Percentiles rank a stretch among this genome's conserved stretches.
Evolutionary conservation across 2,888 invertebrate genomes (phyloP).

Genomic region (Scaeva pyrastri): DNA sequence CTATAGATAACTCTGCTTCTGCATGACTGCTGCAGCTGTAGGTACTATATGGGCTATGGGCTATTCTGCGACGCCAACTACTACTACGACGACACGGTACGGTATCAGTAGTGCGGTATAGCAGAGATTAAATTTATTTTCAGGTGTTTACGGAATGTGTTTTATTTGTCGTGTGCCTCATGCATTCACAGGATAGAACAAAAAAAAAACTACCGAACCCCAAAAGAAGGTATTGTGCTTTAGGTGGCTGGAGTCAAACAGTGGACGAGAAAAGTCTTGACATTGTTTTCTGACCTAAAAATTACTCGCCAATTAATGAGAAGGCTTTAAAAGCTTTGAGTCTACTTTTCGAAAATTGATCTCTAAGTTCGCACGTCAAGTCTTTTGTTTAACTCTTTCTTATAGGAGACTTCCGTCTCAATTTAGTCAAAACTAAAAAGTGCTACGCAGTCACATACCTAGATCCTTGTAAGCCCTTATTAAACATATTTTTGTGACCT

Average conservation of each 20-base stretch:
- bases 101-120: slow-evolving; percentile 55
- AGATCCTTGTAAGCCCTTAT: too few species aligned
- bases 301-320: not conserved
- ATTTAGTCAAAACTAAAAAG: too few species aligned
- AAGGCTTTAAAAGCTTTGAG: not conserved
- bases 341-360: not conserved
- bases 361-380: slow-evolving; percentile 1
- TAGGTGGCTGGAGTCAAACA: slow-evolving; percentile 31
- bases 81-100: not conserved
- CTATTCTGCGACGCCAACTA: not conserved
- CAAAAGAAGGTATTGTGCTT: slow-evolving; percentile 11
- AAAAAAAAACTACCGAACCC: slow-evolving; percentile 19
- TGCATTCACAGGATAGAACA: slow-evolving; percentile 58
- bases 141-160: slow-evolving; percentile 77
- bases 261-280: slow-evolving; percentile 15
- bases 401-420: too few species aligned
- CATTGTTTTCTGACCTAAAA: not conserved
- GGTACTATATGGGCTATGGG: not conserved
- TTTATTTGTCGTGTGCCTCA: slow-evolving; percentile 70
- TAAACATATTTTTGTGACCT: too few species aligned
- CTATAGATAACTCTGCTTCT: slow-evolving; percentile 11
- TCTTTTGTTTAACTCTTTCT: slow-evolving; percentile 4
- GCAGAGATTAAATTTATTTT: slow-evolving; percentile 78
- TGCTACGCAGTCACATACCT: too few species aligned
- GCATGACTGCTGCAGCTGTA: slow-evolving; percentile 18